Evolutionary conservation across 2,888 invertebrate species (phyloP), one percentile per base, ranked within the genome.

Genomic region (Leptothorax acervorum): DNA sequence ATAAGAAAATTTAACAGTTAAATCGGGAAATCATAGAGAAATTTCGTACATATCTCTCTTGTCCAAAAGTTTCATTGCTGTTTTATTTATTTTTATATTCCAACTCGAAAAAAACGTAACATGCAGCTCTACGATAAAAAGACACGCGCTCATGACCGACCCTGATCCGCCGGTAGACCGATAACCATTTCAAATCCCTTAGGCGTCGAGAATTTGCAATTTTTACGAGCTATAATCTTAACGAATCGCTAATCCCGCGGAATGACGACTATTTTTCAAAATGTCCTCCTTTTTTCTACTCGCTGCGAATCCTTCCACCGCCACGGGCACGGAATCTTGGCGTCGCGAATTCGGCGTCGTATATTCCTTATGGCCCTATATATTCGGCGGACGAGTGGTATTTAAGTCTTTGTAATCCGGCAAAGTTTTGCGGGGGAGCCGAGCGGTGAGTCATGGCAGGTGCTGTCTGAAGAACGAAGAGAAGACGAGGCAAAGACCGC

Each of bases 361-460:
- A 90, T 88, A 90, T 90, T 87, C 88, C 90, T 84, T 87, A 86
- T 81, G 87, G 87, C 79, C 88, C 89, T 91, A 91, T 92, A 91
- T 91, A 92, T 92, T 91, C 90, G 90, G 87, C 88, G 88, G 91
- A 91, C 92, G 92, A 91, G 91, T 92, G 91, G 93, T 93, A 94
- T 93, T 94, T 93, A 93, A 93, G 93, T 92, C 93, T 93, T 94
- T 93, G 93, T 93, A 93, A 93, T 94, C 93, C 92, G 91, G 90
- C 85, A 82, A 92, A 92, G 91, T 94, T 94, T 93, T 92, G 93
- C 94, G 94, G 94, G 94, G 93, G 94, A 93, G 93, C 92, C 88
- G 89, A 89, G 88, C 92, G 92, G 93, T 93, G 94, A 93, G 93
- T 94, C 94, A 94, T 91, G 94, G 94, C 94, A 94, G 94, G 93